Evolutionary conservation across 2,888 invertebrate genomes (phyloP).

Genomic region (Brenthis ino): DNA sequence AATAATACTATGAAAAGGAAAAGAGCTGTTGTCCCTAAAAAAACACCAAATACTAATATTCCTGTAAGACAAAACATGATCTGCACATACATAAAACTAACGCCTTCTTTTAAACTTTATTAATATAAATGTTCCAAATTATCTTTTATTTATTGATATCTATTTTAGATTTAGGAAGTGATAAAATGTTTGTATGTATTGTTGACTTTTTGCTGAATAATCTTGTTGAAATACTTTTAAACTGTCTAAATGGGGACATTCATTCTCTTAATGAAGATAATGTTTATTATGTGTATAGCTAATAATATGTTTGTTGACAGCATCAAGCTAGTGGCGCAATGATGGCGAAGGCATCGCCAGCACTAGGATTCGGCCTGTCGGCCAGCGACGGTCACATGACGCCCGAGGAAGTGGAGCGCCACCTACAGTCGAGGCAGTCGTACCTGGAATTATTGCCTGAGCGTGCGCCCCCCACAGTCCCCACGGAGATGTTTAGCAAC

Average conservation of each 20-base stretch:
- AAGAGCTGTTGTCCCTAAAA: conserved; percentile 71
- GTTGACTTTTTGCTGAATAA: too few relatives aligned
- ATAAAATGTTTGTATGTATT: too few relatives aligned
- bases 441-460: conserved; percentile 91
- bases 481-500: conserved; percentile 97
- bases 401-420: conserved; percentile 94
- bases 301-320: conserved; percentile 55
- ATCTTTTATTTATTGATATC: too few relatives aligned
- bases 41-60: conserved; percentile 65
- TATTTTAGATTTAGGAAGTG: too few relatives aligned
- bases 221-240: too few relatives aligned
- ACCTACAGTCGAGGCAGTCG: conserved; percentile 91
- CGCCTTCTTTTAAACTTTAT: conserved; percentile 16
- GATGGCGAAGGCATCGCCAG: conserved; percentile 81
- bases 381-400: conserved; percentile 91
- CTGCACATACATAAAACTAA: conserved; percentile 36
- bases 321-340: conserved; percentile 77
- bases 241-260: conserved; percentile 26
- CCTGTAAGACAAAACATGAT: conserved; percentile 57
- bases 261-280: conserved; percentile 15
- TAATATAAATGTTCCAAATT: neutral
- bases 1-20: conserved; percentile 72
- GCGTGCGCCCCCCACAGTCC: conserved; percentile 93
- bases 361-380: conserved; percentile 64
- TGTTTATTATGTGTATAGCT: neutral